A percentile compares a stretch with the other conserved stretches of the same genome.
Conservation (phyloP, 2,797 vertebrate genomes). For the Epinephelus coioides region DNA sequence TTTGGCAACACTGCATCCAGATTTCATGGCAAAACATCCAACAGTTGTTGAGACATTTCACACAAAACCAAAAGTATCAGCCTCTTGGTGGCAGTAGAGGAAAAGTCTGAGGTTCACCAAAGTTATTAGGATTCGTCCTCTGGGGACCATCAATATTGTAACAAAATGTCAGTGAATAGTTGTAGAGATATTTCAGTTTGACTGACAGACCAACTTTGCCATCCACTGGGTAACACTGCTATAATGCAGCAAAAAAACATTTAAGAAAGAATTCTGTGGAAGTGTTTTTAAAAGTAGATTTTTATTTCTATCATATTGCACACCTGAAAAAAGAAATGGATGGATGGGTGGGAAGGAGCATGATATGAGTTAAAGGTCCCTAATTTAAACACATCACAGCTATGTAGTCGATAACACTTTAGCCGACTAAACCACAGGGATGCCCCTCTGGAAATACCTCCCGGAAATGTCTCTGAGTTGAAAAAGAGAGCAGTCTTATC, state of each 20-base stretch:
- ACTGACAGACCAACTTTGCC: neutral
- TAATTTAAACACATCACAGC: constrained; percentile 13
- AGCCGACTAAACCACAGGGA: constrained; percentile 6
- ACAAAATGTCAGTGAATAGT: no score
- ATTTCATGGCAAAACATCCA: no score
- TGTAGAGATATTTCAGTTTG: neutral
- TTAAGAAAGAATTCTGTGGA: neutral
- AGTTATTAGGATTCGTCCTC: neutral
- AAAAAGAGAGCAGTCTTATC: constrained; percentile 33
- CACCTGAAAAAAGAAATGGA: neutral
- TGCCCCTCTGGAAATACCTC: constrained; percentile 2
- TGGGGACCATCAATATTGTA: neutral
- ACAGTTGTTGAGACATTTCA: no score
- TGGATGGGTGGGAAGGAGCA: neutral
- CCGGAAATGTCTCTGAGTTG: constrained; percentile 34
- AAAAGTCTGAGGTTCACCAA: no score
- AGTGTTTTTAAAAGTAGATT: neutral
- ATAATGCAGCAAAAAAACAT: neutral
- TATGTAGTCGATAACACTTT: constrained; percentile 21
- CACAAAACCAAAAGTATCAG: no score
- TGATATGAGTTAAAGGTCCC: constrained; percentile 1
- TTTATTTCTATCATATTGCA: no score
- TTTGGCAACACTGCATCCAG: no score
- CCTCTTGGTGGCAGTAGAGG: no score
- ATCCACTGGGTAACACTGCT: neutral